A percentile compares a stretch with the other conserved stretches of the same genome.
Conservation (phyloP, 2,797 vertebrate species). For the Thripadectes ignobilis region DNA sequence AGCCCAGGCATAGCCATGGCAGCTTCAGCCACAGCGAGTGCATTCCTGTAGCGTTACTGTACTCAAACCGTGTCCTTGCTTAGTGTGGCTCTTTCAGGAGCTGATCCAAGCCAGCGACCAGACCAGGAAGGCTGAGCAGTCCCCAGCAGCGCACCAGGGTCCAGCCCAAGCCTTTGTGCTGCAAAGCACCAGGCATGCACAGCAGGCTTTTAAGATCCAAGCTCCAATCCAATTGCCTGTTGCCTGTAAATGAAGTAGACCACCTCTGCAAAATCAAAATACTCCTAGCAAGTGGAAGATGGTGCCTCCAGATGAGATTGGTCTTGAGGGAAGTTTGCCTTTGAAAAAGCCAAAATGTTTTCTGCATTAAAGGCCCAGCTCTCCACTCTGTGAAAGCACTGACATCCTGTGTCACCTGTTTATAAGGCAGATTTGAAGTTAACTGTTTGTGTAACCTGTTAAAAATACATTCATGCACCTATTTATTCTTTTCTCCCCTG, state of each 20-base stretch:
- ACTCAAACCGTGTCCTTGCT: neutral
- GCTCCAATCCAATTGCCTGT: neutral
- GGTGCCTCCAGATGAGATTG: neutral
- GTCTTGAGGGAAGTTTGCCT: neutral
- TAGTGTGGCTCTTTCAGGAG: neutral
- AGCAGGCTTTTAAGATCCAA: neutral
- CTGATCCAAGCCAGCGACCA: neutral
- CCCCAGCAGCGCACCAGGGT: neutral
- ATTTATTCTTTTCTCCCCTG: neutral
- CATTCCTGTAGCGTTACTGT: accelerated
- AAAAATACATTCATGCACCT: neutral
- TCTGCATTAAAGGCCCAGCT: neutral
- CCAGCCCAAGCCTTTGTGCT: neutral
- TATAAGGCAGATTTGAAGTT: neutral
- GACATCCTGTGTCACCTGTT: neutral
- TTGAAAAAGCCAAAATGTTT: neutral
- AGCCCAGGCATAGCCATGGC: neutral
- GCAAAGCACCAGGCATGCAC: neutral
- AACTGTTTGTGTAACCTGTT: neutral
- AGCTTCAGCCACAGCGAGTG: neutral
- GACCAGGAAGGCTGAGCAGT: neutral
- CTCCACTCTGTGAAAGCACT: neutral
- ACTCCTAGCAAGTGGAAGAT: neutral
- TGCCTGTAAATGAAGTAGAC: neutral
- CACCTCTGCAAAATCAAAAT: neutral